A percentile compares a stretch with the other conserved stretches of the same genome.
phyloP scores from a whole-genome alignment of 2,113 vertebrate species.

The Elachura formosa region DNA sequence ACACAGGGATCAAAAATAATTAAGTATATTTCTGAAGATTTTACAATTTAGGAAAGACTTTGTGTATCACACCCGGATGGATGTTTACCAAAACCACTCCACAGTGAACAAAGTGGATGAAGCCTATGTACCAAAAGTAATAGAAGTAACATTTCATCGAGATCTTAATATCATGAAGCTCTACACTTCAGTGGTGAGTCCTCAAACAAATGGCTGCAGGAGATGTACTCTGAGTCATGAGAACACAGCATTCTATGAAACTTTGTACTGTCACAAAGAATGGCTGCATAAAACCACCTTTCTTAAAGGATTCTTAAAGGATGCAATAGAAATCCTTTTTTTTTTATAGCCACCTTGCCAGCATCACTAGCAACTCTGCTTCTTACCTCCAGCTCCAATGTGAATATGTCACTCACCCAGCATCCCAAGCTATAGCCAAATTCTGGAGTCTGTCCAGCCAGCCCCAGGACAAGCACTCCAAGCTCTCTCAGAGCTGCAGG shows the following conservation, averaged over 20 bases:
- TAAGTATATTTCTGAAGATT: neutral
- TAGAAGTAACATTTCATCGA: neutral
- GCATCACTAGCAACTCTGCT: neutral
- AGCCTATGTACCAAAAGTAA: neutral
- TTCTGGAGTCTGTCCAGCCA: neutral
- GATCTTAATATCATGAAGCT: neutral
- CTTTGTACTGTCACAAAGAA: neutral
- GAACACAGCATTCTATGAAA: neutral
- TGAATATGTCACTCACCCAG: neutral
- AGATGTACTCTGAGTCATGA: neutral
- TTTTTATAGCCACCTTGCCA: neutral
- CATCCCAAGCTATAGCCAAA: neutral
- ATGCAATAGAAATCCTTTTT: neutral
- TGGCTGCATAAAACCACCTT: neutral
- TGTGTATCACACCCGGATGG: neutral
- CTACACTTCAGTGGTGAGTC: neutral
- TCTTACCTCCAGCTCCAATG: neutral
- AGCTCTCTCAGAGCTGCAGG: neutral
- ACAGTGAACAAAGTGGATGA: neutral
- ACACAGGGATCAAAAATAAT: neutral
- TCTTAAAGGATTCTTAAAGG: neutral
- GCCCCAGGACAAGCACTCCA: no score
- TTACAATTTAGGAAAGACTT: neutral
- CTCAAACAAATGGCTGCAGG: neutral
- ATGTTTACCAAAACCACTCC: neutral